Percentiles rank a stretch among this genome's conserved stretches.
Conservation (phyloP, 2,888 invertebrate species). For the Amblyjoppa fuscipennis region DNA sequence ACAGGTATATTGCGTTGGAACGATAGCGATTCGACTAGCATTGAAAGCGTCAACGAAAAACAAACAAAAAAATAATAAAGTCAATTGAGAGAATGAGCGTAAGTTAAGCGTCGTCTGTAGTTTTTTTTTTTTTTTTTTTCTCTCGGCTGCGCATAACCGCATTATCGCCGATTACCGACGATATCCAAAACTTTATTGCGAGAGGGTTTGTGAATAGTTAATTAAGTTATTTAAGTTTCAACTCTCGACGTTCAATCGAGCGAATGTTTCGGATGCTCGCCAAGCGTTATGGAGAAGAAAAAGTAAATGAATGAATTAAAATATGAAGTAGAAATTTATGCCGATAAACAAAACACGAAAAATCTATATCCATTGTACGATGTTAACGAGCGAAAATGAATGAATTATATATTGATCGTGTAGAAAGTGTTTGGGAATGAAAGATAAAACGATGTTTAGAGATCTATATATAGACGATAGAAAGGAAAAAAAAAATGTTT, state of each 20-base stretch:
- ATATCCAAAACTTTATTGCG: slow-evolving; percentile 57
- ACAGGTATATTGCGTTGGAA: slow-evolving; percentile 38
- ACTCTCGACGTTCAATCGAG: slow-evolving; percentile 67
- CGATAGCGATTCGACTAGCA: background rate
- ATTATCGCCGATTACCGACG: slow-evolving; percentile 44
- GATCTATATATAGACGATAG: slow-evolving; percentile 63
- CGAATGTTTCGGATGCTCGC: slow-evolving; percentile 46
- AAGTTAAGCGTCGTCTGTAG: background rate
- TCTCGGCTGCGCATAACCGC: background rate
- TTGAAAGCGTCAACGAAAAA: slow-evolving; percentile 49
- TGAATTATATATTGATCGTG: slow-evolving; percentile 45
- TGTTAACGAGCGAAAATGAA: slow-evolving; percentile 44
- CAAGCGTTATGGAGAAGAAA: slow-evolving; percentile 65
- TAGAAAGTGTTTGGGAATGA: slow-evolving; percentile 26
- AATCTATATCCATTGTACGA: slow-evolving; percentile 49
- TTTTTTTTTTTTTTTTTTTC: slow-evolving; percentile 21
- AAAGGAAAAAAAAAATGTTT: slow-evolving; percentile 61
- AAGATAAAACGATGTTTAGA: slow-evolving; percentile 65
- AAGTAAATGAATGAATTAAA: background rate
- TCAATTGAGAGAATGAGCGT: slow-evolving; percentile 35
- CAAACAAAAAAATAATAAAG: slow-evolving; percentile 22
- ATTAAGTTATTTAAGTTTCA: slow-evolving; percentile 77
- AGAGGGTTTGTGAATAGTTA: slow-evolving; percentile 80
- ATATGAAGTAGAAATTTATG: slow-evolving; percentile 63
- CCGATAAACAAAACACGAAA: slow-evolving; percentile 63